Evolutionary conservation across 2,888 invertebrate genomes (phyloP).

Genomic region (Lagria hirta): DNA sequence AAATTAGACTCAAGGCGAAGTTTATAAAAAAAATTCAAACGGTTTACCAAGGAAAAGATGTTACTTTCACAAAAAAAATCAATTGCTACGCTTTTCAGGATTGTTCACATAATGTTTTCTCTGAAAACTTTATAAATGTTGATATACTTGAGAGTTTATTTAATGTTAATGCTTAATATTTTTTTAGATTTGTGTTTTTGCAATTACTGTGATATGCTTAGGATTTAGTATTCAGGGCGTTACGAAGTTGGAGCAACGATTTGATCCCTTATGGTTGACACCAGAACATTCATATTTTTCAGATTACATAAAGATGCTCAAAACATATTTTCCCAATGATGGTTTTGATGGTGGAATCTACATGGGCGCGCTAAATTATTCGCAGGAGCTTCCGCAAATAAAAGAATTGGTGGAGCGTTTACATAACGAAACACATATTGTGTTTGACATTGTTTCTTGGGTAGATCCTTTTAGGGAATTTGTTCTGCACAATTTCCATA

Average conservation of each 20-base stretch:
- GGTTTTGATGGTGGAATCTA: constrained; percentile 67
- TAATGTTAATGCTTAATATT: constrained; percentile 17
- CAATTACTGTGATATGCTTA: constrained; percentile 62
- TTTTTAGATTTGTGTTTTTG: constrained; percentile 58
- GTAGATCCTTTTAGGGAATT: constrained; percentile 66
- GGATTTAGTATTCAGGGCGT: constrained; percentile 65
- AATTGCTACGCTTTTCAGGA: no score
- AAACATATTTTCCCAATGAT: constrained; percentile 65
- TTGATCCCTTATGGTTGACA: constrained; percentile 79
- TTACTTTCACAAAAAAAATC: no score
- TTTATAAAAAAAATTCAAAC: no score
- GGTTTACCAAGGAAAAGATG: no score
- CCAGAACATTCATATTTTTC: constrained; percentile 68
- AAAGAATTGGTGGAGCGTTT: constrained; percentile 59
- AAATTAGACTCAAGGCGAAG: no score
- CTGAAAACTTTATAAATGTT: not conserved
- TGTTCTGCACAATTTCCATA: constrained; percentile 59
- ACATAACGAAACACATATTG: constrained; percentile 57
- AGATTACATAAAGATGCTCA: constrained; percentile 60
- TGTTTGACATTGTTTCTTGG: constrained; percentile 64
- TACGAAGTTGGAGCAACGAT: constrained; percentile 70
- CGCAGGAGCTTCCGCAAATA: constrained; percentile 62
- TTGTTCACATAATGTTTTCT: no score
- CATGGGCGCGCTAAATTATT: constrained; percentile 68
- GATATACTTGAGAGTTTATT: no score